Base-by-base conservation (phyloP, 2,797 vertebrate species). In the Chaunax sp. region DNA sequence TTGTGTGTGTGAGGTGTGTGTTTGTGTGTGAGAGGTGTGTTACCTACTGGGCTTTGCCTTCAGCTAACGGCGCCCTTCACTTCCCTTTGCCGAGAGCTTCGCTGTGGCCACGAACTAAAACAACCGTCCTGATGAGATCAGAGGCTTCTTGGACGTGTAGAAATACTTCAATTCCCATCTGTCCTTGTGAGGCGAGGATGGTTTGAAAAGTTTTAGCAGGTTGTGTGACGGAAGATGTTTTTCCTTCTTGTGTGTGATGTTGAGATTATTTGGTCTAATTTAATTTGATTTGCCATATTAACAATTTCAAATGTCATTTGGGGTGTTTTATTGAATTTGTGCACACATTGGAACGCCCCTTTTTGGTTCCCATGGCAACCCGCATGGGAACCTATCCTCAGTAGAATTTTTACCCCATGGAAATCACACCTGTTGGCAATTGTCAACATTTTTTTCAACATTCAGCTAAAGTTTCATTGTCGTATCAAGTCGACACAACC, bases 101-200 rank as follows among this genome's bases (percentile, higher is more conserved):
- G 28, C 77, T 55, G 43, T 44, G 51, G 59, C 78, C 75, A 62
- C 56, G 10, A 92, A 92, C 92, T 90, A 84, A 94, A 94, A 92
- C 93, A 93, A 91, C 91, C 89, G 75, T 93, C 95, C 94, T 93
- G 93, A 90, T 91, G 94, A 94, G 95, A 96, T 95, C 96, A 94
- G 95, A 89, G 89, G 91, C 91, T 93, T 93, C 92, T 94, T 94
- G 89, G 92, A 92, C 91, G 89, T 62, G 91, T 90, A 89, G 7
- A 70, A 69, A 26, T 0, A 53, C 77, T 87, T 87, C 79, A 58
- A 87, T 87, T 75, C 20, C 4, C 12, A 11, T n/a, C 18, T n/a
- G 69, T 67, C 61, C 74, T 78, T 49, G 50, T 51, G 15, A 10
- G 26, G 47, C 35, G 11, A 0, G 2, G 37, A 25, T 35, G 58